phyloP scores from a whole-genome alignment of 2,113 vertebrate species.

The Heterocephalus glaber region DNA sequence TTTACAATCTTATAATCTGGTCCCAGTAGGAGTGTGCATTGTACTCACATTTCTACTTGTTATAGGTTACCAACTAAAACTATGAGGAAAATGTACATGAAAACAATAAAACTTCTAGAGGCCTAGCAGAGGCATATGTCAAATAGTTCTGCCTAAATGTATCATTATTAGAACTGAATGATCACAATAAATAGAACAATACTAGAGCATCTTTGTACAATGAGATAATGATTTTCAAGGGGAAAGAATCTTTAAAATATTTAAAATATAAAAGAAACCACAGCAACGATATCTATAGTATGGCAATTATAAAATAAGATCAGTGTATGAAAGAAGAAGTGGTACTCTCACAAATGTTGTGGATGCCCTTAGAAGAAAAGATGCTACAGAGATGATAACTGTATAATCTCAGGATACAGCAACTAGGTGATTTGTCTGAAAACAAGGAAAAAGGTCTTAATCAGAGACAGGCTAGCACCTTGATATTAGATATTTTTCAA shows the following conservation, averaged over 20 bases:
- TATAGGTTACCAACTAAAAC: not conserved
- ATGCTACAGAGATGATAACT: not conserved
- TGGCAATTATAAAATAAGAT: not conserved
- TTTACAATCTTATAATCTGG: not conserved
- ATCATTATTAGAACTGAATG: not conserved
- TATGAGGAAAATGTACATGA: not conserved
- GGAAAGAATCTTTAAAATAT: not conserved
- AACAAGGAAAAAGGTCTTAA: accelerated
- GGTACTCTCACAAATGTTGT: accelerated
- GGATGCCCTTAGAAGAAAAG: not conserved
- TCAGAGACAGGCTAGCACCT: not conserved
- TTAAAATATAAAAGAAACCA: not conserved
- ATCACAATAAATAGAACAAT: not conserved
- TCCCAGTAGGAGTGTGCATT: accelerated
- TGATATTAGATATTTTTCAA: not conserved
- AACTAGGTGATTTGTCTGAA: not conserved
- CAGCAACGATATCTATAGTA: not conserved
- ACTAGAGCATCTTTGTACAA: not conserved
- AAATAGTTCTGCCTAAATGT: not conserved
- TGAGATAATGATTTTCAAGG: not conserved
- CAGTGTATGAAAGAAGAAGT: not conserved
- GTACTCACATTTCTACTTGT: not conserved
- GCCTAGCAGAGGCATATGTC: not conserved
- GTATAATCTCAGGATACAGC: not conserved
- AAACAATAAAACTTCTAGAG: not conserved